Evolutionary conservation across 2,113 vertebrate species (phyloP), one percentile per base, ranked within the genome.

Genomic region (Hyperoodon ampullatus): DNA sequence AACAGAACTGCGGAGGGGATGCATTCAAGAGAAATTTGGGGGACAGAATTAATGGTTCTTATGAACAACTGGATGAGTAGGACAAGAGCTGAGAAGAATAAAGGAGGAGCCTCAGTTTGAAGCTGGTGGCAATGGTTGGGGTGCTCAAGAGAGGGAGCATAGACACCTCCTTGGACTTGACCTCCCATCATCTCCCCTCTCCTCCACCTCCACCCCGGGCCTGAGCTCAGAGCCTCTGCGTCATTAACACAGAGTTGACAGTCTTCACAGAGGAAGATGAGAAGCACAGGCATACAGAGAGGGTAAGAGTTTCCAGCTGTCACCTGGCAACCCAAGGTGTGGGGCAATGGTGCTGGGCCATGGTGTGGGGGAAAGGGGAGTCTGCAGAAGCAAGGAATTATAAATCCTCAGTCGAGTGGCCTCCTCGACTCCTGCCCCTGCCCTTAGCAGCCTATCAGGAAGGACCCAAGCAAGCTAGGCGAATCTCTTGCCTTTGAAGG

Each of bases 251-350:
- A 68, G 24, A 95, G 80, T 53, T 1, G 13, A 95, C 90, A 95
- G 77, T 90, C 94, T 98, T 97, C 93, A 95, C 94, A 95, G 78
- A 86, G 88, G 85, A 96, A 97, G 47, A 91, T 60, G 88, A 96
- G 89, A 97, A 91, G 50, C 81, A 63, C 60, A 94, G 42, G 77
- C 50, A 0, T 12, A 60, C 74, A 95, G 87, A 80, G 30, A 84
- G 82, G 61, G 21, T 44, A 58, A 70, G 75, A 21, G 28, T 83
- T 95, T 90, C 47, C 61, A 93, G 33, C 44, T 30, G 75, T 97
- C 84, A 93, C 97, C 93, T 94, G 88, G 93, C 95, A 98, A 97
- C 94, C 21, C 47, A 28, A 92, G 44, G 72, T 93, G 92, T 68
- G 28, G 86, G 88, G 80, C 75, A 50, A 10, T 61, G 74, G 68